These are phyloP conservation scores for Adelges cooleyi DNA, from an alignment of 1,140 invertebrate species.

Conservation along the genomic window DNA sequence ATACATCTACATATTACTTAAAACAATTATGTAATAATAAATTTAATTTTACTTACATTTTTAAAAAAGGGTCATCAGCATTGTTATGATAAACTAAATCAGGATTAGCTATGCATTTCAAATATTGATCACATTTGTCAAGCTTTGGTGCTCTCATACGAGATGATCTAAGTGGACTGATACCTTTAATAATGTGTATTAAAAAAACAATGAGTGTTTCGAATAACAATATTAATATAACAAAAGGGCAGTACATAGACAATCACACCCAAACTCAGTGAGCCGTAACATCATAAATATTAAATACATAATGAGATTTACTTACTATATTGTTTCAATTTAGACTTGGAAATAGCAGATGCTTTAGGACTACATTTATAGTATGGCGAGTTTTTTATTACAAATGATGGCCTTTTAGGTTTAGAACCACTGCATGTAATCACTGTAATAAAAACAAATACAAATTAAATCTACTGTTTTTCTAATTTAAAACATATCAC, in stretches of 20 bases:
- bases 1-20: too few species aligned
- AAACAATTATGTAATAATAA: neutral
- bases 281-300: slow-evolving; percentile 9
- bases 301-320: slow-evolving; percentile 1
- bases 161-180: neutral
- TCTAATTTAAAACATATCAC: too few species aligned
- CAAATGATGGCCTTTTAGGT: slow-evolving; percentile 6
- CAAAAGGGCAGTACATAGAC: slow-evolving; percentile 11
- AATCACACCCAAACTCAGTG: slow-evolving; percentile 7
- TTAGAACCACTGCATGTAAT: neutral
- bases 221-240: neutral
- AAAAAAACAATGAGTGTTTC: neutral
- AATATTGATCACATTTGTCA: slow-evolving; percentile 8
- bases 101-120: neutral
- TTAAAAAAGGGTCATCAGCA: slow-evolving; percentile 18
- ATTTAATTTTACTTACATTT: slow-evolving; percentile 11
- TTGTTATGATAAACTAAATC: neutral
- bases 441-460: slow-evolving; percentile 8
- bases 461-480: too few species aligned
- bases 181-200: neutral
- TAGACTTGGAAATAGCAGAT: neutral
- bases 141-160: neutral
- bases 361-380: slow-evolving; percentile 11
- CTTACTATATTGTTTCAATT: slow-evolving; percentile 20
- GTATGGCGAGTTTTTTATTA: slow-evolving; percentile 12